These are phyloP conservation scores for Chionodraco myersi DNA, from an alignment of 2,113 vertebrate genomes.

Conservation along the genomic window DNA sequence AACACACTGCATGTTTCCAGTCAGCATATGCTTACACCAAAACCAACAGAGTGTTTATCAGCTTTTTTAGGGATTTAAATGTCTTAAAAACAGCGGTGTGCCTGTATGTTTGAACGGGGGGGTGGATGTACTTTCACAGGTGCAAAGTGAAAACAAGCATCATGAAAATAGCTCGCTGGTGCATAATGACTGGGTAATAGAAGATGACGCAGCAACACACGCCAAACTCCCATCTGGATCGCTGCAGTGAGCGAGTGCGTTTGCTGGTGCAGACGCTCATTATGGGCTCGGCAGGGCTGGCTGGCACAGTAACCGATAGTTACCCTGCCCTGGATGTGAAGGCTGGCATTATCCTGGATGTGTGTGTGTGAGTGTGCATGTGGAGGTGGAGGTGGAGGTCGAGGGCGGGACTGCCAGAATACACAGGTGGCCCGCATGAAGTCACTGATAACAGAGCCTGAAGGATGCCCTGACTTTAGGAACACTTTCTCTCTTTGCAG, in stretches of 20 bases:
- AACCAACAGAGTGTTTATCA: constrained; percentile 41
- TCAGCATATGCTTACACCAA: constrained; percentile 46
- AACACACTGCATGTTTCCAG: constrained; percentile 29
- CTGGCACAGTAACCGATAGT: constrained; percentile 71
- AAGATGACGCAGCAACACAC: constrained; percentile 69
- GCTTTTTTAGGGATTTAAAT: constrained; percentile 35
- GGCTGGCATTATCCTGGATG: constrained; percentile 68
- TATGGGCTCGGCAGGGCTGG: constrained; percentile 67
- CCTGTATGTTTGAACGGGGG: constrained; percentile 1
- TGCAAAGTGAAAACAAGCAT: constrained; percentile 60
- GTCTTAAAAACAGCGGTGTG: constrained; percentile 46
- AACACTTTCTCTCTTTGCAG: constrained; percentile 63
- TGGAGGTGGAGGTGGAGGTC: constrained; percentile 39
- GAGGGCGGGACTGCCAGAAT: constrained; percentile 43
- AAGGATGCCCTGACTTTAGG: constrained; percentile 35
- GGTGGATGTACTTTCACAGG: constrained; percentile 64
- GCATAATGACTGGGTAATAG: constrained; percentile 73
- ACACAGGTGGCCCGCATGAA: constrained; percentile 64
- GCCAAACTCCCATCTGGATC: constrained; percentile 64
- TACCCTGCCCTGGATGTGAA: constrained; percentile 67
- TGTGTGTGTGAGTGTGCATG: constrained; percentile 10
- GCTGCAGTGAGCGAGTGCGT: constrained; percentile 41
- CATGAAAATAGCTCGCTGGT: constrained; percentile 64
- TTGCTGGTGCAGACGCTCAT: constrained; percentile 66
- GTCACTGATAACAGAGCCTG: constrained; percentile 40